Evolutionary conservation across 92 coral and sea anemone species (phyloP).

Genomic region (Blastomussa wellsi): DNA sequence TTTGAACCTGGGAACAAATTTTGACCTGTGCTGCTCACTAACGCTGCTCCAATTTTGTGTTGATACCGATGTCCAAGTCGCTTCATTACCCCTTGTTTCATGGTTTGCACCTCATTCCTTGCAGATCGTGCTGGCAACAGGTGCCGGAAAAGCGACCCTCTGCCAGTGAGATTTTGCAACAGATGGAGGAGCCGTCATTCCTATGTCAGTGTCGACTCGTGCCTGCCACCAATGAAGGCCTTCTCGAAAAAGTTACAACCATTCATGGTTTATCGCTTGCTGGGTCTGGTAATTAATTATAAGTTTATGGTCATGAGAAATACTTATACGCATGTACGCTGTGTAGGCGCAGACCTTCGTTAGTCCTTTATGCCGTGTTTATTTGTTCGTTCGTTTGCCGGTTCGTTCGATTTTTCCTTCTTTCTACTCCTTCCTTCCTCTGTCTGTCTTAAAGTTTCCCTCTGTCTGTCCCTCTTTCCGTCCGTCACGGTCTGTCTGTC

Average conservation of each 20-base stretch:
- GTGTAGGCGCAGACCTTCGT: too few species aligned
- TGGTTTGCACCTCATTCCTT: background rate
- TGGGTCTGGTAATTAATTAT: slow-evolving; percentile 23
- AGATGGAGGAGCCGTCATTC: slow-evolving; percentile 92
- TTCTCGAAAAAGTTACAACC: slow-evolving; percentile 86
- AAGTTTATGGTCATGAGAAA: background rate
- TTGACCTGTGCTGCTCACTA: background rate
- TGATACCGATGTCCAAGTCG: background rate
- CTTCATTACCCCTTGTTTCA: background rate
- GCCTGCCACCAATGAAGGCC: slow-evolving; percentile 70
- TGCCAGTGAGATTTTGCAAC: slow-evolving; percentile 70
- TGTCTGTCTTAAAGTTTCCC: too few species aligned
- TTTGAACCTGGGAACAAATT: too few species aligned
- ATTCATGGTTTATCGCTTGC: slow-evolving; percentile 73
- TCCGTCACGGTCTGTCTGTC: background rate
- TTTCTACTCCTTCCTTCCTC: background rate
- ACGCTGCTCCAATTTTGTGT: background rate
- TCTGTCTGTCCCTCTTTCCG: too few species aligned
- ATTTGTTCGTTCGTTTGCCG: background rate
- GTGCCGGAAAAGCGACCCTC: slow-evolving; percentile 84
- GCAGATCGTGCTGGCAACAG: slow-evolving; percentile 77
- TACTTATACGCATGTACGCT: too few species aligned
- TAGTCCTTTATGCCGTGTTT: too few species aligned
- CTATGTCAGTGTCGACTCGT: slow-evolving; percentile 88
- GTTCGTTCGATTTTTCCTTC: too few species aligned